Conservation (phyloP, 2,888 invertebrate species). For the Sisyra nigra region DNA sequence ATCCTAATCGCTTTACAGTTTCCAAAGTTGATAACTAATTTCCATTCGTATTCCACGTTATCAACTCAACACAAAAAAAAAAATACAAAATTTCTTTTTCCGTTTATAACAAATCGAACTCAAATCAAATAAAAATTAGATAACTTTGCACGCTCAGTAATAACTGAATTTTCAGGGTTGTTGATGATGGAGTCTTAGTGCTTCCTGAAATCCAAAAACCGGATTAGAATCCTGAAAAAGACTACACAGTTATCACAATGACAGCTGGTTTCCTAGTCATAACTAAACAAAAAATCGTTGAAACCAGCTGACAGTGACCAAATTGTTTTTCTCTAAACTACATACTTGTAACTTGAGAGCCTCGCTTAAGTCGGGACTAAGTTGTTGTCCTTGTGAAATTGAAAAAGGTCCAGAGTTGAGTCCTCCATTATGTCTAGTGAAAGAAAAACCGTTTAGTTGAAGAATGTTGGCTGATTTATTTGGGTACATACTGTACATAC, state of each 20-base stretch:
- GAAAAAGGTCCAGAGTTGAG: constrained; percentile 6
- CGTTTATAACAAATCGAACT: not conserved
- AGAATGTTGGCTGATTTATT: not conserved
- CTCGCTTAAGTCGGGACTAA: constrained; percentile 54
- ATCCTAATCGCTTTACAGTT: too few relatives aligned
- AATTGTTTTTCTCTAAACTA: too few relatives aligned
- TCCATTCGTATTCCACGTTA: not conserved
- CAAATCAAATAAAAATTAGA: constrained; percentile 3
- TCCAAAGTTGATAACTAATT: not conserved
- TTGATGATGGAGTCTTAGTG: constrained; percentile 43
- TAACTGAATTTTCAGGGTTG: constrained; percentile 66
- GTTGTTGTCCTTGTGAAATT: constrained; percentile 25
- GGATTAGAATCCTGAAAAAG: too few relatives aligned
- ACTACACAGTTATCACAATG: too few relatives aligned
- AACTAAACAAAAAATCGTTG: too few relatives aligned
- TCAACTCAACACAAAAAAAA: not conserved
- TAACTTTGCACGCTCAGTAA: constrained; percentile 43
- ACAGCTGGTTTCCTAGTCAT: too few relatives aligned
- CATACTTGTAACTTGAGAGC: constrained; percentile 38
- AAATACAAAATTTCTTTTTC: not conserved
- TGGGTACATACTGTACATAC: not conserved
- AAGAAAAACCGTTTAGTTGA: not conserved
- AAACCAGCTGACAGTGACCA: too few relatives aligned
- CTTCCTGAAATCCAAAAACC: constrained; percentile 40
- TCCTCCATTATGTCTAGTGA: constrained; percentile 12